These are phyloP conservation scores for Brachyptera risi DNA, from an alignment of 2,888 invertebrate genomes.

Conservation along the genomic window DNA sequence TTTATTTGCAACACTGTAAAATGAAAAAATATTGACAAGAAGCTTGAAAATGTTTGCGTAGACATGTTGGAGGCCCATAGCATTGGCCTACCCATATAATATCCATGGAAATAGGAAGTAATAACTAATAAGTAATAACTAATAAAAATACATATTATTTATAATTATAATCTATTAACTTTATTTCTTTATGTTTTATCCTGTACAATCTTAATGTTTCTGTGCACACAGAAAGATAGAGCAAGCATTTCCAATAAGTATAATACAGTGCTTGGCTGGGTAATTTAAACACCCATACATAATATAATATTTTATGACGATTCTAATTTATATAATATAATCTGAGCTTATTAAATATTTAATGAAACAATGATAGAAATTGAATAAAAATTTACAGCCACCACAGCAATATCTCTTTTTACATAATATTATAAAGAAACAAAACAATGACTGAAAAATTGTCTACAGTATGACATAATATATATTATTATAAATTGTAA, in stretches of 20 bases:
- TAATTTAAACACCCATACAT: conserved; percentile 29
- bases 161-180: conserved; percentile 31
- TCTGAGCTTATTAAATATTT: conserved; percentile 26
- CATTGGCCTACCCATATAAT: no score
- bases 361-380: conserved; percentile 30
- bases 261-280: conserved; percentile 33
- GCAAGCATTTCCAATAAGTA: conserved; percentile 32
- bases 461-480: conserved; percentile 28
- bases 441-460: conserved; percentile 30
- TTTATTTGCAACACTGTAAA: no score
- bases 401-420: conserved; percentile 33
- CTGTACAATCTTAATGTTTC: conserved; percentile 34
- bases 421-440: conserved; percentile 33
- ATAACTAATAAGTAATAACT: no score
- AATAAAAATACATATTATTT: no score
- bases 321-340: conserved; percentile 27
- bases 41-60: no score
- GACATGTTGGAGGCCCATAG: no score
- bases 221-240: conserved; percentile 34
- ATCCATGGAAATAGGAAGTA: no score
- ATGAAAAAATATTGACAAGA: no score
- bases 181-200: conserved; percentile 33
- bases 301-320: conserved; percentile 13
- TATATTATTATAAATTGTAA: conserved; percentile 30
- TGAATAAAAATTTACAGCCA: conserved; percentile 34